Base-by-base conservation (phyloP, 2,113 vertebrate species). In the Heteronetta atricapilla region DNA sequence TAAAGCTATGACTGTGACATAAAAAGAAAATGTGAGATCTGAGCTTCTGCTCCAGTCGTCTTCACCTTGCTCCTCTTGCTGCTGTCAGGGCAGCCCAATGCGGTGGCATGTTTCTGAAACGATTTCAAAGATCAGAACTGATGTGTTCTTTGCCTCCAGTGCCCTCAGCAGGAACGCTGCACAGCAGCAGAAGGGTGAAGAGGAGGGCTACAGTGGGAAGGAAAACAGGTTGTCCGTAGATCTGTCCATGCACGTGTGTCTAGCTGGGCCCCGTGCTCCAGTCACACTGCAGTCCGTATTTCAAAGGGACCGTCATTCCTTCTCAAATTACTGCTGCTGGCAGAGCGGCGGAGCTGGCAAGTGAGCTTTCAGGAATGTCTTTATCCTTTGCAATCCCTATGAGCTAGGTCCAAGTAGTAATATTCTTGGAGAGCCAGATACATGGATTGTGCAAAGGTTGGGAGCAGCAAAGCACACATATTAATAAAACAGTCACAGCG, bases 351-450 rank as follows among this genome's bases (percentile, higher is more conserved):
- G 73, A 85, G 33, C 76, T 95, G 91, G 92, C 82, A 94, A 90
- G 40, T 3, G 22, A 87, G 53, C 58, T 92, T 92, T 85, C 66
- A 72, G 79, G 90, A 95, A 83, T 89, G 78, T 72, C 86, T 95
- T 85, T 56, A 68, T 95, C 59, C 95, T 90, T 88, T 84, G 59
- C 6, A 15, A 50, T 89, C 78, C 86, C 70, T 64, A 34, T 76
- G 72, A 96, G 90, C 92, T 58, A 89, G 72, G 44, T 95, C 82
- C 94, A 97, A 94, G 78, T 15, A 86, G 82, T 72, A 90, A 96
- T 86, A 88, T 52, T 96, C 76, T 75, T 77, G 62, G 64, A 94
- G 72, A 94, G 91, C 67, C 76, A 88, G 91, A 93, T 44, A 90
- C 52, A 91, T 33, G 84, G 89, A 83, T 87, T 95, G 96, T 93